Evolutionary conservation across 2,888 invertebrate genomes (phyloP), one percentile per base, ranked within the genome.

Genomic region (Smittia aterrima): DNA sequence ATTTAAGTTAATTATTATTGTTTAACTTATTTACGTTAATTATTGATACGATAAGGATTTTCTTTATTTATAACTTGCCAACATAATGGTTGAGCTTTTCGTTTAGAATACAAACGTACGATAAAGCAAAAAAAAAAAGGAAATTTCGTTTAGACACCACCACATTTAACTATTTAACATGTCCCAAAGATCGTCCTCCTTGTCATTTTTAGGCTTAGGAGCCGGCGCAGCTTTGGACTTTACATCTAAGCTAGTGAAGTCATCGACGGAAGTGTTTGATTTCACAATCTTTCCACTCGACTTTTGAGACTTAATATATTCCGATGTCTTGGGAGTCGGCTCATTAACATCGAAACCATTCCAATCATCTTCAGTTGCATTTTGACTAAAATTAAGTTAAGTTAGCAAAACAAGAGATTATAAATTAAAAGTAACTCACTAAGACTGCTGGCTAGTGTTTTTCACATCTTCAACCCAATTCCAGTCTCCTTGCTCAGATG

Each of bases 101-200:
- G 32, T 32, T 32, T 32, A 3, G 32, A 32, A 32, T 32, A 32
- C 9, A 32, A 32, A 32, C n/a, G n/a, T n/a, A n/a, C n/a, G n/a
- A 9, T 9, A 32, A 32, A 32, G 3, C 32, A 32, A 32, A 32
- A 32, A 32, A 9, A 32, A 6, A 32, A 32, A 6, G 32, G 32
- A 32, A 3, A 32, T 6, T 32, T 32, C 4, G 3, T 3, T 32
- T 32, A 58, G 1, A 58, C 20, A 24, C 2, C 22, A 13, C 9
- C 22, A 16, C 47, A 47, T 66, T 87, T 83, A 89, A 78, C 86
- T 85, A 81, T 87, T 87, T 76, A 87, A 80, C 79, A 86, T 84
- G 78, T 87, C 85, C 87, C 87, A 87, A 58, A 87, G 83, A 79
- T 87, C 87, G 78, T 88, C 87, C 77, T 87, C 88, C 22, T 79